Evolutionary conservation across 2,797 vertebrate genomes (phyloP), one percentile per base, ranked within the genome.

Genomic region (Xyrichtys novacula): DNA sequence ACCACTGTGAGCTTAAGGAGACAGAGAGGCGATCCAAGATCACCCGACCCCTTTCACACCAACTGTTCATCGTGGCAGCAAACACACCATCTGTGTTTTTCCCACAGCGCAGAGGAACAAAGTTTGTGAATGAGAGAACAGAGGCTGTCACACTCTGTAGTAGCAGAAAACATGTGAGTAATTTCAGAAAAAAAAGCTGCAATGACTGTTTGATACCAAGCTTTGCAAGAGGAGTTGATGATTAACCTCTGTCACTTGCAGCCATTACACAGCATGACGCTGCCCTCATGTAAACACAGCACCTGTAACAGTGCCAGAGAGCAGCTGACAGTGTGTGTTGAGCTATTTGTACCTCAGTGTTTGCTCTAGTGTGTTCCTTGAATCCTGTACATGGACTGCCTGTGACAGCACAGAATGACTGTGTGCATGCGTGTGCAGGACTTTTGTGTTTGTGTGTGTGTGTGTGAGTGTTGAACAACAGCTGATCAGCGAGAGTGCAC

Each of bases 111-210:
- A n/a, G 44, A 71, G 56, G 31, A 84, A 63, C 69, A 79, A 75
- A 70, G 70, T 85, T 88, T 89, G 60, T 89, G 76, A 81, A 73
- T 74, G 85, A 86, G 78, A 65, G 74, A 69, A 83, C 80, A 79
- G 61, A 81, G 25, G 42, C 55, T 40, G 47, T 74, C 43, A 59
- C 48, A 52, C 44, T 28, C 16, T n/a, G 64, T 49, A 36, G 49
- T 23, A 56, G 54, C 52, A 80, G 58, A 80, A 57, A 67, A 67
- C 39, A 46, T 73, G 63, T 74, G 43, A 65, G 52, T 83, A 3
- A 52, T 54, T 78, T 70, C 44, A 64, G 72, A 50, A 64, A 58
- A 44, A 53, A 58, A 44, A 53, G 19, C 60, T 49, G 50, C 59
- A 28, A 28, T 57, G 66, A 54, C 49, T 72, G 68, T 69, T 76